Base-by-base conservation (phyloP, 1,140 invertebrate species). In the Drosophila oshimai region DNA sequence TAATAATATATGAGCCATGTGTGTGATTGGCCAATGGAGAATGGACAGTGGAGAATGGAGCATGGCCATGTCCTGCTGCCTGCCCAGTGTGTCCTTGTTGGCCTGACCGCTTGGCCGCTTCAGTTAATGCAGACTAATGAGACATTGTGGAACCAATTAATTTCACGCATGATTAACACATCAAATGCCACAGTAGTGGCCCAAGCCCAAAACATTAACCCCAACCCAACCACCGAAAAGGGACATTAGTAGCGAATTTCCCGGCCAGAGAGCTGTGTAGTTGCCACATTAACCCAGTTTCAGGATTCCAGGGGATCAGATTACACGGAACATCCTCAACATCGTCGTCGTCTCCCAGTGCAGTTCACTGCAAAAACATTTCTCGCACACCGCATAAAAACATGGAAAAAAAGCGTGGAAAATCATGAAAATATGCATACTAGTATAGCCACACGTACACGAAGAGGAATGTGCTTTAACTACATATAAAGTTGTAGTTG, bases 151-250 rank as follows among this genome's bases (percentile, higher is more conserved):
- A 89, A 86, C 86, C 86, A 89, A 89, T 89, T 89, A 89, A 89
- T 89, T 89, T 89, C 87, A 89, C 87, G 86, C 86, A 89, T 89
- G 86, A 89, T 89, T 89, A 89, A 89, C 86, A 87, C 86, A 89
- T 89, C 74, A 87, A 86, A 87, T 81, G 76, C 54, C 67, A 81
- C 33, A 74, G 57, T 29, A 22, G 50, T 49, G 33, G 49, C 26
- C 44, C 42, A 22, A 51, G 18, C 12, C 31, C 13, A 22, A 5
- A 22, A 22, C 22, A 22, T 7, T 18, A 47, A 12, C 4, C 17
- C 18, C 18, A 20, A 20, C 3, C 36, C 4, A 9, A 10, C 9
- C 31, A 10, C 3, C 28, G 9, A 26, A n/a, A 33, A 28, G 64
- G 64, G 45, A 67, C 46, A 67, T 68, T 67, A 68, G 64, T 68